A percentile compares a stretch with the other conserved stretches of the same genome.
Evolutionary conservation across 2,797 vertebrate genomes (phyloP).

Genomic region (Syndactyla subalaris): DNA sequence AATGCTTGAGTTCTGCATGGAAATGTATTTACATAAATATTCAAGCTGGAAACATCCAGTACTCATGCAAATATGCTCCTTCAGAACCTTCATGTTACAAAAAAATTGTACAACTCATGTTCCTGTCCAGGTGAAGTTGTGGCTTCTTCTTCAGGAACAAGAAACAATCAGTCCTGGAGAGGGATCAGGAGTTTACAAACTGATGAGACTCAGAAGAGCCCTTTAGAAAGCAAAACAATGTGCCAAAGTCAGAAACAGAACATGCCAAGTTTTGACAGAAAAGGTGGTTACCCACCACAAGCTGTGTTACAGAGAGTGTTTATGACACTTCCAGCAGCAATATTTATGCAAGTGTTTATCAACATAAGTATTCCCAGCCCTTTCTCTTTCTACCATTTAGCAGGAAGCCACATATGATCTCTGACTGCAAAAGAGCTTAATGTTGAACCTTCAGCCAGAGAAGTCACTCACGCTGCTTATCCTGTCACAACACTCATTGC

Average conservation of each 20-base stretch:
- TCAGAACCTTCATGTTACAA: not conserved
- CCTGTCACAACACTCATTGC: not conserved
- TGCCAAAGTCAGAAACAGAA: not conserved
- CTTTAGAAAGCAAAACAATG: not conserved
- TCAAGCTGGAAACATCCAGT: not conserved
- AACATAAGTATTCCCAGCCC: not conserved
- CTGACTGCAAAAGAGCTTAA: not conserved
- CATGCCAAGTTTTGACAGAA: not conserved
- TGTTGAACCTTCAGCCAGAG: not conserved
- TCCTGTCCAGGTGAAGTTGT: not conserved
- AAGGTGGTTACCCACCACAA: not conserved
- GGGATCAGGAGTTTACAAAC: not conserved
- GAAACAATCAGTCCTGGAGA: not conserved
- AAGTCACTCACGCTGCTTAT: not conserved
- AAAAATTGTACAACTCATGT: not conserved
- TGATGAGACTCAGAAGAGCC: not conserved
- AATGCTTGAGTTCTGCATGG: not conserved
- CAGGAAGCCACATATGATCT: not conserved
- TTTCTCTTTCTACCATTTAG: not conserved
- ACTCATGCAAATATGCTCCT: rapidly evolving
- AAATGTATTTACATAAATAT: not conserved
- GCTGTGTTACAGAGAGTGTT: not conserved
- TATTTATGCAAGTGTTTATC: not conserved
- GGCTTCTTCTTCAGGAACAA: not conserved
- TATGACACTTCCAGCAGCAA: not conserved